Evolutionary conservation across 2,797 vertebrate genomes (phyloP), one percentile per base, ranked within the genome.

Genomic region (Cichlasoma orientale): DNA sequence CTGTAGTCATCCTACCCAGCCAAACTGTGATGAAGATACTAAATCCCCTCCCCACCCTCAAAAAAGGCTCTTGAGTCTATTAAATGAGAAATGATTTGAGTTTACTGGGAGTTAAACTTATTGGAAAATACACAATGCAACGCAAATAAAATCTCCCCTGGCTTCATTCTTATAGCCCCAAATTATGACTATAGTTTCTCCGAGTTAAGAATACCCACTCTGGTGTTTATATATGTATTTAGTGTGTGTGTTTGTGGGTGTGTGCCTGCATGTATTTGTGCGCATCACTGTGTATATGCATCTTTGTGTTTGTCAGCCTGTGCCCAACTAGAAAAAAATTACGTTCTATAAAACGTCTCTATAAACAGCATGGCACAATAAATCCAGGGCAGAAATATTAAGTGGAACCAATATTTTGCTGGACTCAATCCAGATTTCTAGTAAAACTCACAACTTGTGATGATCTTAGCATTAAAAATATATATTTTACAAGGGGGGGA

Each of bases 341-440:
- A 87, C 23, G 31, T 94, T 88, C 91, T 80, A 93, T 93, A 94
- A 94, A 95, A 90, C 50, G 71, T 89, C 77, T 86, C 89, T 80
- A 93, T 94, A 94, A 96, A 94, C 41, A 53, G 79, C 82, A 85
- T 80, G 69, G 79, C 83, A 84, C 88, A 88, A 93, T 93, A 91
- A 95, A 95, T 93, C 90, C 85, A 85, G 68, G 77, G 82, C 80
- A 88, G 90, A 93, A 92, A 94, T 93, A 93, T 92, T 91, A 93
- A 94, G 89, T 90, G 88, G 86, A 85, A 92, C 85, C 89, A 92
- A 91, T 91, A 92, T 94, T 93, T 92, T 86, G 72, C 82, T 94
- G 93, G 90, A 89, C 57, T 82, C 70, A 74, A 71, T 92, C 91
- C 90, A 94, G 85, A 80, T 82, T 81, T 78, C 87, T 79, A 90